Conservation (phyloP, 2,888 invertebrate species). For the Lycaena phlaeas region DNA sequence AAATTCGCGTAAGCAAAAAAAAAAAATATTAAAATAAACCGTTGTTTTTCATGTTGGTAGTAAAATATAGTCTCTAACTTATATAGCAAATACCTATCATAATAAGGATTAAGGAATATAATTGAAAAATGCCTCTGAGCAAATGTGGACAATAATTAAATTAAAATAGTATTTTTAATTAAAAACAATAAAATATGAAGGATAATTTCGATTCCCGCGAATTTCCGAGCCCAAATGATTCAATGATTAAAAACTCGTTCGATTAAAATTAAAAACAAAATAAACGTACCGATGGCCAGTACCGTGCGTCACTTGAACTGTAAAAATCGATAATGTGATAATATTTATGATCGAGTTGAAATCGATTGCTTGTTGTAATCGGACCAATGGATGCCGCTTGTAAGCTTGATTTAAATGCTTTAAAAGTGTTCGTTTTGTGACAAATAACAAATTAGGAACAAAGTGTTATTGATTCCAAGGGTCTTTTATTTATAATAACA, state of each 20-base stretch:
- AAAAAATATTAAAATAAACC: too few species aligned
- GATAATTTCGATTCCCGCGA: constrained; percentile 5
- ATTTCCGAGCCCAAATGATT: not conserved
- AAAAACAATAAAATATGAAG: too few species aligned
- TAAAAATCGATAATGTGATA: constrained; percentile 48
- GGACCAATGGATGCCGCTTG: constrained; percentile 4
- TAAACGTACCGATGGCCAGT: constrained; percentile 18
- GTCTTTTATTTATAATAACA: not conserved
- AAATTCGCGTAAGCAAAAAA: too few species aligned
- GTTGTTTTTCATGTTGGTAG: too few species aligned
- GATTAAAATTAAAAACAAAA: constrained; percentile 24
- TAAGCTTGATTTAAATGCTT: constrained; percentile 7
- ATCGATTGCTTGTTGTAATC: constrained; percentile 44
- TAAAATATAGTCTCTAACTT: too few species aligned
- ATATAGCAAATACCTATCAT: too few species aligned
- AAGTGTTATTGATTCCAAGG: constrained; percentile 1
- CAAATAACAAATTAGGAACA: constrained; percentile 5
- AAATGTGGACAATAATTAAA: too few species aligned
- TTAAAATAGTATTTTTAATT: too few species aligned
- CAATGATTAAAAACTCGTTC: constrained; percentile 20
- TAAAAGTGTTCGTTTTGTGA: constrained; percentile 1
- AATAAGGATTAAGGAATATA: too few species aligned
- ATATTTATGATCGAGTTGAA: constrained; percentile 63
- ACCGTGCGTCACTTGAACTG: constrained; percentile 29
- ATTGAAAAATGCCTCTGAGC: too few species aligned